A percentile compares a stretch with the other conserved stretches of the same genome.
Conservation (phyloP, 2,888 invertebrate species). For the Parnassius mnemosyne region DNA sequence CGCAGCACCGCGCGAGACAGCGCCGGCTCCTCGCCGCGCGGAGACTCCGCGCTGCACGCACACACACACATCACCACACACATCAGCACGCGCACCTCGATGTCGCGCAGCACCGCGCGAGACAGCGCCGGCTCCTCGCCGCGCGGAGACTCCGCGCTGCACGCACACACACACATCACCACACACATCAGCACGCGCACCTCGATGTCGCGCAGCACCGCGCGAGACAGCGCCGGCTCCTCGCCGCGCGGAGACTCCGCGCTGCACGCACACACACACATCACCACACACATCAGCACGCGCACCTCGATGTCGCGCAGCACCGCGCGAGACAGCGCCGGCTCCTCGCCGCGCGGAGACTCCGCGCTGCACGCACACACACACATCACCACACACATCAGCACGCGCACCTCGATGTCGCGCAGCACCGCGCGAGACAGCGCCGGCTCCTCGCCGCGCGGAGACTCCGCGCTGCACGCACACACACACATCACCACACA, state of each 20-base stretch:
- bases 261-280: background rate
- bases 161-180: background rate
- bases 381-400: slow-evolving; percentile 70
- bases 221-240: slow-evolving; percentile 82
- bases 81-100: slow-evolving; percentile 96
- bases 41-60: slow-evolving; percentile 12
- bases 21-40: slow-evolving; percentile 50
- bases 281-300: slow-evolving; percentile 87
- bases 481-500: background rate
- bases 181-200: slow-evolving; percentile 95
- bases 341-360: slow-evolving; percentile 46
- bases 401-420: slow-evolving; percentile 96
- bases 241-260: slow-evolving; percentile 35
- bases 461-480: slow-evolving; percentile 12
- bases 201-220: slow-evolving; percentile 93
- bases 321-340: slow-evolving; percentile 83
- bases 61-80: background rate
- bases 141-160: slow-evolving; percentile 20
- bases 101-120: slow-evolving; percentile 90
- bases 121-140: slow-evolving; percentile 76
- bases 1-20: slow-evolving; percentile 88
- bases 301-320: slow-evolving; percentile 96
- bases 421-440: slow-evolving; percentile 88
- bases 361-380: slow-evolving; percentile 2
- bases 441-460: slow-evolving; percentile 50